phyloP scores from a whole-genome alignment of 2,113 vertebrate genomes.

The Corythoichthys intestinalis region DNA sequence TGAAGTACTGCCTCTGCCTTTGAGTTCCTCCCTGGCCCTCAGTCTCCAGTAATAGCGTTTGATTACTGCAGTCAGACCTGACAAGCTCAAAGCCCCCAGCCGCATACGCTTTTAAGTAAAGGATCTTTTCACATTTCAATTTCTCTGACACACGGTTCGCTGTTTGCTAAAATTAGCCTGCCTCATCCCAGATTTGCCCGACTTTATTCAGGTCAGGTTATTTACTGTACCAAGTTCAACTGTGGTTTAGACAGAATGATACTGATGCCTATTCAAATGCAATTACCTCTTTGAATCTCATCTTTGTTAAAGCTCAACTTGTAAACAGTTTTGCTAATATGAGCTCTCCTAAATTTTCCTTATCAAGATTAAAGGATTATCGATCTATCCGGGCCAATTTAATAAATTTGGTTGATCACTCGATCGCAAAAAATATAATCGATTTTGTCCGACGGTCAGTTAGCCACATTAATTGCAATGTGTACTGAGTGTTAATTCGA shows the following conservation, averaged over 20 bases:
- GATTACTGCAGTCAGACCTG: constrained; percentile 66
- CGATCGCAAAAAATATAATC: no score
- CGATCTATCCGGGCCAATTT: no score
- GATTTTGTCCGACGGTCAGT: no score
- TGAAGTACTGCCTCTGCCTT: constrained; percentile 53
- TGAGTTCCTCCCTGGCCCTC: constrained; percentile 48
- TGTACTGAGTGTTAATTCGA: no score
- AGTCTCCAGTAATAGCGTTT: constrained; percentile 60
- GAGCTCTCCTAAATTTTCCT: constrained; percentile 5
- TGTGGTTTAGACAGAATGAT: constrained; percentile 45
- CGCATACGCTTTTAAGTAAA: constrained; percentile 49
- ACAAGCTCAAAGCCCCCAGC: constrained; percentile 54
- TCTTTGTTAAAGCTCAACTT: constrained; percentile 33
- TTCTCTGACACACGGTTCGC: constrained; percentile 41
- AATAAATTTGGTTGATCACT: no score
- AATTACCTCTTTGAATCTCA: constrained; percentile 45
- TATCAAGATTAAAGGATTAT: background rate
- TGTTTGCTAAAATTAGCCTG: constrained; percentile 58
- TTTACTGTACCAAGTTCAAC: constrained; percentile 65
- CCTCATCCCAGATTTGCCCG: constrained; percentile 55
- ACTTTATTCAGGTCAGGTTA: constrained; percentile 68
- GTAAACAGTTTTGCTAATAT: constrained; percentile 22
- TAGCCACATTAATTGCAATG: no score
- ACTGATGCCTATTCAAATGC: constrained; percentile 54
- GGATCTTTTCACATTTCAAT: constrained; percentile 56